phyloP scores from a whole-genome alignment of 2,113 vertebrate species.

The Pituophis catenifer region DNA sequence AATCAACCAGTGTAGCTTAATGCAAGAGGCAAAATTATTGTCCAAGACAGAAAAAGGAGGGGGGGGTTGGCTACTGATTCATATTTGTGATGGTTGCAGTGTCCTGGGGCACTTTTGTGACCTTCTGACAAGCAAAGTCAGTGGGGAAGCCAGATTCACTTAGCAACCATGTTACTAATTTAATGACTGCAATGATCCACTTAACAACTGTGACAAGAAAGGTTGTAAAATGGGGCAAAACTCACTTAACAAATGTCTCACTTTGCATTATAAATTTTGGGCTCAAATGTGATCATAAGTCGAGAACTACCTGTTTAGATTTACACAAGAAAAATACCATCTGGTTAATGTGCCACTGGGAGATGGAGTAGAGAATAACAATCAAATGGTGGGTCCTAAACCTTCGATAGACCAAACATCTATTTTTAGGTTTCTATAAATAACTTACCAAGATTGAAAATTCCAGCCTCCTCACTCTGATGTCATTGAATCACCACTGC shows the following conservation, averaged over 20 bases:
- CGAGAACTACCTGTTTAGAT: not conserved
- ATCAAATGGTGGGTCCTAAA: not conserved
- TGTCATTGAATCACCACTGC: not conserved
- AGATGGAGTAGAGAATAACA: not conserved
- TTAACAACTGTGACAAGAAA: not conserved
- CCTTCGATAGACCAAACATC: not conserved
- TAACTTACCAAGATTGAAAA: not conserved
- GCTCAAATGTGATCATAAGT: not conserved
- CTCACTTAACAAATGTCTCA: not conserved
- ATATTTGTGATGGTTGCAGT: not conserved
- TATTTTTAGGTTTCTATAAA: not conserved
- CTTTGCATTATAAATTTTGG: not conserved
- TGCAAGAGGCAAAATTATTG: not conserved
- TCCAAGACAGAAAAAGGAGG: not conserved
- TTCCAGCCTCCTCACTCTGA: not conserved
- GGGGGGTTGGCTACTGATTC: not conserved
- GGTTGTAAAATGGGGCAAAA: not conserved
- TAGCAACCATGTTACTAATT: not conserved
- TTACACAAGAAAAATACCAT: not conserved
- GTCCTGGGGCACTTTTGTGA: not conserved
- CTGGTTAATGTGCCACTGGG: not conserved
- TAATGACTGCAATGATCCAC: not conserved
- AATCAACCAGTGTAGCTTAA: constrained; percentile 24
- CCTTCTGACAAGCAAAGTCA: not conserved
- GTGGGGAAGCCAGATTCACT: not conserved